A percentile compares a stretch with the other conserved stretches of the same genome.
These are phyloP conservation scores for Drosophila setosimentum DNA, from an alignment of 2,888 invertebrate species.

Conservation along the genomic window DNA sequence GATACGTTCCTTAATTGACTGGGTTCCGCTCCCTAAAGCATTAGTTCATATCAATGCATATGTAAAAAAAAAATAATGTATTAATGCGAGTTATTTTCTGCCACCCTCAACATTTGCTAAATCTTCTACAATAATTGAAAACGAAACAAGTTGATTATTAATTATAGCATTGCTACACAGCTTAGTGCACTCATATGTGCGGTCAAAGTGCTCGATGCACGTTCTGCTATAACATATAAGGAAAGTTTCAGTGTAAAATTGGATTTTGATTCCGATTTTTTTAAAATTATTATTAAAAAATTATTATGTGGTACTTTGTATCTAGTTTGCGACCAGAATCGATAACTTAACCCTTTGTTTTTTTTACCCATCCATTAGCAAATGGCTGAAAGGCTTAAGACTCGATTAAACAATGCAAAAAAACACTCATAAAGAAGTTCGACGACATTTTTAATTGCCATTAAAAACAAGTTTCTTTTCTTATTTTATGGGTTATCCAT, in stretches of 20 bases:
- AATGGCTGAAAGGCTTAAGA: conserved; percentile 38
- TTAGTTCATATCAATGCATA: conserved; percentile 25
- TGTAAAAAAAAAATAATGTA: not conserved
- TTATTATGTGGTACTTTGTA: not conserved
- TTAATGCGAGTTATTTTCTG: not conserved
- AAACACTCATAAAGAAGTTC: conserved; percentile 80
- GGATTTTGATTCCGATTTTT: not conserved
- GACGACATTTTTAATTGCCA: conserved; percentile 80
- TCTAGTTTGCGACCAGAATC: not conserved
- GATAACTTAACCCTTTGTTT: conserved; percentile 10
- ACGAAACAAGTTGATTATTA: not conserved
- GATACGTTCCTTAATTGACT: conserved; percentile 28
- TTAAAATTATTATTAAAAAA: accelerated
- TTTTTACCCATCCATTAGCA: conserved; percentile 11
- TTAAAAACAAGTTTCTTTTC: conserved; percentile 61
- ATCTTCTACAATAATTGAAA: not conserved
- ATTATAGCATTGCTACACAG: not conserved
- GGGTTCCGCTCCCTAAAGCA: conserved; percentile 10
- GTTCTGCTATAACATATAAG: not conserved
- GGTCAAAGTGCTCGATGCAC: not conserved
- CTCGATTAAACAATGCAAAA: conserved; percentile 65
- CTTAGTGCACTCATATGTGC: not conserved
- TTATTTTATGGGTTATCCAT: conserved; percentile 23
- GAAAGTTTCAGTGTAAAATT: not conserved
- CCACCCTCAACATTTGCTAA: not conserved